A percentile compares a stretch with the other conserved stretches of the same genome.
phyloP scores from a whole-genome alignment of 2,888 invertebrate genomes.

The Globia sparganii region DNA sequence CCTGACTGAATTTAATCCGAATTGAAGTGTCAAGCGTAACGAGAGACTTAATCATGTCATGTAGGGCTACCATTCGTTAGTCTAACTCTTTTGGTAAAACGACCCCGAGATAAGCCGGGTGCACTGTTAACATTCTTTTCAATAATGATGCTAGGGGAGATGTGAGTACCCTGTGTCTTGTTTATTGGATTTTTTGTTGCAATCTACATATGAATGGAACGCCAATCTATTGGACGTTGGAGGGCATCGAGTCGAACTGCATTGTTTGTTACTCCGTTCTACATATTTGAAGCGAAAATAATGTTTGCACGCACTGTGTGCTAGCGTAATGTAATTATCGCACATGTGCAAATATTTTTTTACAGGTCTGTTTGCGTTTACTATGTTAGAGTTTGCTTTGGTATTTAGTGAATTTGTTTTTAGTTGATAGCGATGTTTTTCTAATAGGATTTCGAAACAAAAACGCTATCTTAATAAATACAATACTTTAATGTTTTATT shows the following conservation, averaged over 20 bases:
- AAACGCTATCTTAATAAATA: background rate
- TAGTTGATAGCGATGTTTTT: slow-evolving; percentile 8
- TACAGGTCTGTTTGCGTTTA: slow-evolving; percentile 39
- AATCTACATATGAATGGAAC: slow-evolving; percentile 90
- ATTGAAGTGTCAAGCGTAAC: slow-evolving; percentile 89
- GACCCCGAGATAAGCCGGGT: slow-evolving; percentile 88
- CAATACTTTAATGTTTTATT: no score
- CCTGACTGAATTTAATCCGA: slow-evolving; percentile 84
- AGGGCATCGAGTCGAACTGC: slow-evolving; percentile 78
- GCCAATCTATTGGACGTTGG: slow-evolving; percentile 86
- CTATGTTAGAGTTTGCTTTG: slow-evolving; percentile 29
- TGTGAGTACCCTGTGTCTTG: slow-evolving; percentile 86
- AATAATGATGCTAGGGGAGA: slow-evolving; percentile 88
- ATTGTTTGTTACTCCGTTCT: slow-evolving; percentile 76
- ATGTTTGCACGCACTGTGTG: slow-evolving; percentile 60
- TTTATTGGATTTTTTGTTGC: slow-evolving; percentile 91
- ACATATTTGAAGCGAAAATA: slow-evolving; percentile 64
- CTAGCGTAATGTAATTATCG: slow-evolving; percentile 65
- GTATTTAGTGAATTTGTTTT: slow-evolving; percentile 43
- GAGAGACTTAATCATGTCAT: slow-evolving; percentile 75
- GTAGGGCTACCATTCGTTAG: slow-evolving; percentile 88
- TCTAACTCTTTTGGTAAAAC: slow-evolving; percentile 90
- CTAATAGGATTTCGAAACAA: slow-evolving; percentile 8
- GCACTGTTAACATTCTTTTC: slow-evolving; percentile 90
- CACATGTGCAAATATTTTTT: slow-evolving; percentile 63